phyloP scores from a whole-genome alignment of 1,140 invertebrate species.

The Lasaia peninsularis region DNA sequence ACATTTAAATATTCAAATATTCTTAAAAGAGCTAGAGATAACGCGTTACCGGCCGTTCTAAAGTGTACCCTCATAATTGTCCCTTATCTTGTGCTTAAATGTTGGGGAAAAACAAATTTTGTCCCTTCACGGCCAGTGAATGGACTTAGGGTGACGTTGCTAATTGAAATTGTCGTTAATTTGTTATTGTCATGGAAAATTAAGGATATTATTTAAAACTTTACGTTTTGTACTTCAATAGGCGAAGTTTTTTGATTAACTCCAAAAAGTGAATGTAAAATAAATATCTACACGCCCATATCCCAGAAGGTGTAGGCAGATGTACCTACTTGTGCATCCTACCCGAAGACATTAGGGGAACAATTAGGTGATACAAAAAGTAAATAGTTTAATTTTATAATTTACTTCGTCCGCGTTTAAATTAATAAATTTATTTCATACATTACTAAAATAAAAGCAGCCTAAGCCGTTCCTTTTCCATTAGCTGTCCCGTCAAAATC shows the following conservation, averaged over 20 bases:
- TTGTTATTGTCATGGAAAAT: slow-evolving; percentile 22
- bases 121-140: slow-evolving; percentile 22
- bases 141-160: slow-evolving; percentile 27
- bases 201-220: neutral
- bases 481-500: too few relatives aligned
- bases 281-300: too few relatives aligned
- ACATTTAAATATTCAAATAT: slow-evolving; percentile 40
- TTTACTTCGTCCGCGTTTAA: too few relatives aligned
- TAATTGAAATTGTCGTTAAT: slow-evolving; percentile 35
- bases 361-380: too few relatives aligned
- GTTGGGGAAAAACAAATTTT: slow-evolving; percentile 35
- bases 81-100: slow-evolving; percentile 35
- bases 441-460: too few relatives aligned
- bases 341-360: too few relatives aligned
- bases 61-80: slow-evolving; percentile 31
- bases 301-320: too few relatives aligned
- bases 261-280: too few relatives aligned
- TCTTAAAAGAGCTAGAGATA: slow-evolving; percentile 38
- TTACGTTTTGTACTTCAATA: neutral
- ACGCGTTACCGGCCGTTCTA: slow-evolving; percentile 36
- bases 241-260: neutral
- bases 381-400: too few relatives aligned
- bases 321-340: too few relatives aligned
- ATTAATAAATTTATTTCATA: too few relatives aligned
- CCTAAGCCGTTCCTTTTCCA: too few relatives aligned